Conservation (phyloP, 2,888 invertebrate species). For the Drosophila neonasuta region DNA sequence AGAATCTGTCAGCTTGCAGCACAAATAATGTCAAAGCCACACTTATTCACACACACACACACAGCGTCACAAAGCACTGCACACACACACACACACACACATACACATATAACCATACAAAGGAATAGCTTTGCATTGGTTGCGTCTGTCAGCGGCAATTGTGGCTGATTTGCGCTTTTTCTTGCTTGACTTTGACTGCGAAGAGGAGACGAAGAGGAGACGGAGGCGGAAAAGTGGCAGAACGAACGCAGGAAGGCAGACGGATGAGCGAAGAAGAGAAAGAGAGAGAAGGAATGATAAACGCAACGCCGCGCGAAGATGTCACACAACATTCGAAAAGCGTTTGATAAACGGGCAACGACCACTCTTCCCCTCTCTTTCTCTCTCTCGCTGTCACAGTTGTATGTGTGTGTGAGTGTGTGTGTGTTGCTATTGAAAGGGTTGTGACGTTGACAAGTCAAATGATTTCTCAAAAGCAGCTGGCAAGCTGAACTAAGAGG, state of each 20-base stretch:
- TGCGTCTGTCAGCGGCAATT: constrained; percentile 73
- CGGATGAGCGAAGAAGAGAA: neutral
- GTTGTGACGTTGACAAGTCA: constrained; percentile 65
- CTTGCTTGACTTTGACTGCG: constrained; percentile 37
- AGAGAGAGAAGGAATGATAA: constrained; percentile 36
- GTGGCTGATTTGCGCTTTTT: constrained; percentile 77
- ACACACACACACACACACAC: constrained; percentile 16
- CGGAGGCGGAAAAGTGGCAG: neutral
- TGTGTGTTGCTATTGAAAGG: constrained; percentile 29
- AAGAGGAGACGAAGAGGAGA: neutral
- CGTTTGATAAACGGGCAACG: constrained; percentile 68
- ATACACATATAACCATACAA: constrained; percentile 16
- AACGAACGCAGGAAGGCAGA: too few relatives aligned
- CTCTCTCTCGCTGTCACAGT: neutral
- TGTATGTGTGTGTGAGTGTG: neutral
- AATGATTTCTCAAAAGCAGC: constrained; percentile 55
- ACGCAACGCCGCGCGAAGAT: constrained; percentile 37
- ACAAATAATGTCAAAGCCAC: constrained; percentile 76
- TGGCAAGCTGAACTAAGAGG: constrained; percentile 21
- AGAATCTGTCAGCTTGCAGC: constrained; percentile 77
- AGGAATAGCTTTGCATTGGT: constrained; percentile 55
- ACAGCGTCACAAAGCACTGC: constrained; percentile 42
- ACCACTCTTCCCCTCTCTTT: neutral
- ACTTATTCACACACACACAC: constrained; percentile 32
- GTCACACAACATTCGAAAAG: constrained; percentile 56